phyloP scores from a whole-genome alignment of 2,113 vertebrate genomes.

The Aspiorhynchus laticeps region DNA sequence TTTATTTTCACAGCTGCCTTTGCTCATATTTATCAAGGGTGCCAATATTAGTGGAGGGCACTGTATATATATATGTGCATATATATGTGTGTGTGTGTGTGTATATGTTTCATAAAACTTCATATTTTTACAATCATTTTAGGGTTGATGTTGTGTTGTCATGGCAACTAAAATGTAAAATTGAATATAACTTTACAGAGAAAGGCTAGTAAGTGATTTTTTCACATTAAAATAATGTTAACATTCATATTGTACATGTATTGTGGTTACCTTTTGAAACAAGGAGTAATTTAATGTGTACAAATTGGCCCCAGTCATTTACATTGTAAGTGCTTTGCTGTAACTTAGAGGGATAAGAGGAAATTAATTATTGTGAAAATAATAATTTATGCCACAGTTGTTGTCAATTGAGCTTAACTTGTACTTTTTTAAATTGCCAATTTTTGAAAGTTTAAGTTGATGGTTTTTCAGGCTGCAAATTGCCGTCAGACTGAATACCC shows the following conservation, averaged over 20 bases:
- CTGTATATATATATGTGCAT: no score
- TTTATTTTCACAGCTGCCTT: no score
- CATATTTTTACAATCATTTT: not conserved
- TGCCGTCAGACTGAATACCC: not conserved
- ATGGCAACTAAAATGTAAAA: not conserved
- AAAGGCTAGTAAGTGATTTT: not conserved
- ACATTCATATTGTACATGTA: not conserved
- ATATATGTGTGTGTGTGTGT: no score
- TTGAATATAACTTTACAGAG: not conserved
- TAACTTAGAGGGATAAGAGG: not conserved
- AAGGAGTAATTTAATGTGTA: not conserved
- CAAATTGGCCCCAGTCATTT: not conserved
- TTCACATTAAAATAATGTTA: not conserved
- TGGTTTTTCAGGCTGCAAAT: not conserved
- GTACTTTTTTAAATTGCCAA: not conserved
- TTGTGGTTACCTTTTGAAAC: not conserved
- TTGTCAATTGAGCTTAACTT: not conserved
- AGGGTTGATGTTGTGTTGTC: not conserved
- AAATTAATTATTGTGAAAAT: not conserved
- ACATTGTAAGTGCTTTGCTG: not conserved
- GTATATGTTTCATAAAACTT: no score
- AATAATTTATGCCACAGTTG: not conserved
- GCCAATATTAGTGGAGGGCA: no score
- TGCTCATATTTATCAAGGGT: no score
- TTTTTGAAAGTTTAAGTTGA: not conserved